A percentile compares a stretch with the other conserved stretches of the same genome.
phyloP scores from a whole-genome alignment of 2,797 vertebrate genomes.

The Sebastes diploproa region DNA sequence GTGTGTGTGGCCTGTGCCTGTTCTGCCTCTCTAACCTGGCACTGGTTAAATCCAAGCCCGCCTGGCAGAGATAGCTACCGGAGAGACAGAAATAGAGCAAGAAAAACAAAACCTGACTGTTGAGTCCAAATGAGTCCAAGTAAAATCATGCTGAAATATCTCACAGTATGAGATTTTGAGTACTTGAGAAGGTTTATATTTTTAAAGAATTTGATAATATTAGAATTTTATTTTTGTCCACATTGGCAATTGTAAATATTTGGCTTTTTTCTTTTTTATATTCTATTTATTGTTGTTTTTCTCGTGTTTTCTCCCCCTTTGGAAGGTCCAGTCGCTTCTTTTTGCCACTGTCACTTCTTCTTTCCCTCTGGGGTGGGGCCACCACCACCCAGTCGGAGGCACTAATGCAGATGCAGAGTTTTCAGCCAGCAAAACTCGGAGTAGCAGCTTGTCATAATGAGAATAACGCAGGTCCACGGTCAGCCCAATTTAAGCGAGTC shows the following conservation, averaged over 20 bases:
- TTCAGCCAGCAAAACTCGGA: too few species aligned
- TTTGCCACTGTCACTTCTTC: not conserved
- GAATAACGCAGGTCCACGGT: too few species aligned
- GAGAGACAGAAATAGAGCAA: conserved; percentile 15
- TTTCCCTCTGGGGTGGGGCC: not conserved
- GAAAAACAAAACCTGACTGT: not conserved
- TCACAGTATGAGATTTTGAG: too few species aligned
- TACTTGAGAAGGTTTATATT: not conserved
- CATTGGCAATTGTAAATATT: not conserved
- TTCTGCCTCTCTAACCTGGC: conserved; percentile 45
- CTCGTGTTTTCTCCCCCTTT: not conserved
- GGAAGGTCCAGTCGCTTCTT: not conserved
- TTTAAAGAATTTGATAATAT: not conserved
- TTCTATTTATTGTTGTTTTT: not conserved
- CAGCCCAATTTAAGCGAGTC: too few species aligned
- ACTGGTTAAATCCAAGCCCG: conserved; percentile 11
- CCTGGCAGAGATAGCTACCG: conserved; percentile 3
- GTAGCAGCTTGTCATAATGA: too few species aligned
- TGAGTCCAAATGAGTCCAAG: not conserved
- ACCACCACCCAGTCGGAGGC: not conserved
- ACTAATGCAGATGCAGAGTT: not conserved
- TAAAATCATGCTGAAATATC: not conserved
- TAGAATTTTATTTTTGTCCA: not conserved
- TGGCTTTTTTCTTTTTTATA: not conserved
- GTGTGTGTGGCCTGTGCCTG: not conserved